Evolutionary conservation across 1,140 invertebrate genomes (phyloP), one percentile per base, ranked within the genome.

Genomic region (Idris sp.): DNA sequence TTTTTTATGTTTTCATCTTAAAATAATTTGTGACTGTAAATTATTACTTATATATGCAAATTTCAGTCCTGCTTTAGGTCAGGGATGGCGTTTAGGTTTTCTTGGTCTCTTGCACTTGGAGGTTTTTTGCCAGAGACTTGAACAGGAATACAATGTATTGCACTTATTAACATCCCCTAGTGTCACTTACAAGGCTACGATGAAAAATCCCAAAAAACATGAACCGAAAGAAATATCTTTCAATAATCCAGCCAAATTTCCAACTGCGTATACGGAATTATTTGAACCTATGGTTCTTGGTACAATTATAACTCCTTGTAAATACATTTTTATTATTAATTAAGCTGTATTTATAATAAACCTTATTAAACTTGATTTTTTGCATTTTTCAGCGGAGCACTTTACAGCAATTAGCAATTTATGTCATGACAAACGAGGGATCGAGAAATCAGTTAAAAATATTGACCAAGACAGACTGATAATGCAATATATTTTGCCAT

Each of bases 91-190:
- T 36, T 83, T 98, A 22, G 97, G 97, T 3, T 99, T 99, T 86
- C 88, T 99, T 3, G 98, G 98, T 0, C 87, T 99, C 2, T 87
- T 99, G 4, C 98, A 99, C 83, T 92, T 99, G 90, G 97, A 99
- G 86, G 97, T 99, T 0, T 99, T 99, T 81, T 93, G 91, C 59
- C 97, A 99, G 84, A 88, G 98, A 14, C 86, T 99, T 14, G 92
- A 98, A 76, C 97, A 99, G 84, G 98, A 99, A 87, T 94, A 96
- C 85, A 92, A 92, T 78, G 92, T 96, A 4, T 91, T 95, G 80
- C 92, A 97, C 1, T 93, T 99, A 41, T 88, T 98, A 6, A 99
- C 98, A 16, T 92, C 95, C 1, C 98, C 98, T 2, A 96, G 94
- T 84, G 97, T 99, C 7, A 96, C 97, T 0, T 99, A 98, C 83